Base-by-base conservation (phyloP, 2,888 invertebrate genomes). In the Abrostola tripartita region DNA sequence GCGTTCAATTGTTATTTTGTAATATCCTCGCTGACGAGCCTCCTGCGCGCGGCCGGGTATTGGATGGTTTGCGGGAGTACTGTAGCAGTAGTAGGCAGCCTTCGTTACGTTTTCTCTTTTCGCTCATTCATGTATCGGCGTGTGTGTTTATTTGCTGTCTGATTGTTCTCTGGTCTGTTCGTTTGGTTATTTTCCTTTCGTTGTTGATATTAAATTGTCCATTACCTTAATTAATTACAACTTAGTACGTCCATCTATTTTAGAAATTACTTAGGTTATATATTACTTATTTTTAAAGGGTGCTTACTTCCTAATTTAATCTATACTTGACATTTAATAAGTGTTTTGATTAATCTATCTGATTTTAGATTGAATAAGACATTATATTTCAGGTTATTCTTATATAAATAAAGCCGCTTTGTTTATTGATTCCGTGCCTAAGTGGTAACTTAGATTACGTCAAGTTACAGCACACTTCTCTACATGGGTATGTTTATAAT, bases 1-100 rank as follows among this genome's bases (percentile, higher is more conserved):
- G 69, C 71, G 77, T 77, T 81, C 81, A 81, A 77, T 79, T 71
- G 74, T 71, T 78, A 77, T 88, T 86, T 86, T 79, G 89, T 87
- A 90, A 90, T 83, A 87, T 89, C 88, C 88, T 85, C 78, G 68
- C 58, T 65, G 58, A 7, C 71, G 73, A 73, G 71, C 71, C 71
- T 72, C 68, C 64, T 68, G 64, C 50, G 54, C 58, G 9, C 58
- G 24, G 60, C 54, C 37, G 35, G 35, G 57, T 57, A 63, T 54
- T 62, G 53, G 53, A 44, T 52, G 56, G 59, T 56, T 63, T 24
- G 44, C 53, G 54, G 49, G 60, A 60, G 60, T 63, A 63, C 59
- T 57, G 35, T 53, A 42, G 42, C n/a, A n/a, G n/a, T n/a, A n/a
- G n/a, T n/a, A 49, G 62, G 49, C n/a, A 58, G 51, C 49, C 36